These are phyloP conservation scores for Psittacula echo DNA, from an alignment of 2,797 vertebrate species.

Conservation along the genomic window DNA sequence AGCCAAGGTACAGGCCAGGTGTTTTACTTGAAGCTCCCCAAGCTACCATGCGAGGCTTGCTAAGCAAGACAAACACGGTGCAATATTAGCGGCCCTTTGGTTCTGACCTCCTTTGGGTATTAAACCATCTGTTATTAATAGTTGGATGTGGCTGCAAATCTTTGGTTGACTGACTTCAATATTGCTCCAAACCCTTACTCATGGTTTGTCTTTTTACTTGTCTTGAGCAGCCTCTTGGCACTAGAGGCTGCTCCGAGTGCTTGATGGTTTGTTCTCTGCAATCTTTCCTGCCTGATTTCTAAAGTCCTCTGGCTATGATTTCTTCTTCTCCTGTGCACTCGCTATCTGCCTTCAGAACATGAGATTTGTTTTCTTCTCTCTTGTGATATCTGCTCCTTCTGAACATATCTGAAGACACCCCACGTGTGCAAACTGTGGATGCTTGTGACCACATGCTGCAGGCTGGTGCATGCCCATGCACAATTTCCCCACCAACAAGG, in stretches of 20 bases:
- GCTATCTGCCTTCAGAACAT: background rate
- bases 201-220: background rate
- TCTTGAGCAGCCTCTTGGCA: background rate
- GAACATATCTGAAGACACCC: background rate
- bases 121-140: background rate
- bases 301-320: background rate
- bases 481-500: accelerated
- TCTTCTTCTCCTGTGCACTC: background rate
- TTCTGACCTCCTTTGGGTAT: background rate
- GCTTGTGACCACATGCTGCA: background rate
- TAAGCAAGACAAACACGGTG: background rate
- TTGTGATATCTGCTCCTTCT: background rate
- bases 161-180: background rate
- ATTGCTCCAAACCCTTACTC: background rate
- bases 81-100: background rate
- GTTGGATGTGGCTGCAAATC: background rate
- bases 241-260: background rate
- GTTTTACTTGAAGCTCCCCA: background rate
- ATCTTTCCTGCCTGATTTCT: background rate
- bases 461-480: background rate
- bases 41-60: background rate
- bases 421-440: accelerated
- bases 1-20: background rate
- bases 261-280: background rate
- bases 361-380: background rate